Percentiles rank a stretch among this genome's conserved stretches.
These are phyloP conservation scores for Agrilus cyanescens DNA, from an alignment of 2,888 invertebrate genomes.

Conservation along the genomic window DNA sequence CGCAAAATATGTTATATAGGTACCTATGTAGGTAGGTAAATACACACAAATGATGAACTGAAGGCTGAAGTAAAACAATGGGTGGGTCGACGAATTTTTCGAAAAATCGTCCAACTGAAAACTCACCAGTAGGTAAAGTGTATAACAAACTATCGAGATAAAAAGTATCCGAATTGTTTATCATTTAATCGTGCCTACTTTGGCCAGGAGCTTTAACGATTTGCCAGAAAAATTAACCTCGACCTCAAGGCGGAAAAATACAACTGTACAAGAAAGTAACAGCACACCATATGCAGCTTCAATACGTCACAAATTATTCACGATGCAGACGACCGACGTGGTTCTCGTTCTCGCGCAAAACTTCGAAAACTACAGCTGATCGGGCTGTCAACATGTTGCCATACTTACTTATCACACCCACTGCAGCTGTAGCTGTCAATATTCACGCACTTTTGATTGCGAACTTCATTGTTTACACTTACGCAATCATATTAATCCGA, in stretches of 20 bases:
- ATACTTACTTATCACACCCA: constrained; percentile 4
- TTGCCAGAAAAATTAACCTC: constrained; percentile 1
- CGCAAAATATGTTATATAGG: no score
- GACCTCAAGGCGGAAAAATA: no score
- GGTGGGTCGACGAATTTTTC: no score
- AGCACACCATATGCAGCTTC: constrained; percentile 14
- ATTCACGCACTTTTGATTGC: constrained; percentile 10
- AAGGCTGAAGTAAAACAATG: no score
- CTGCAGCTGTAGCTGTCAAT: constrained; percentile 10
- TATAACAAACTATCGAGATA: constrained; percentile 31
- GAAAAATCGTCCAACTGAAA: constrained; percentile 11
- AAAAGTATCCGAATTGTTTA: constrained; percentile 30
- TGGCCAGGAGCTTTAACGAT: constrained; percentile 10
- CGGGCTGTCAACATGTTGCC: constrained; percentile 12
- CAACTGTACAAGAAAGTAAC: constrained; percentile 11
- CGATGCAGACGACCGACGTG: constrained; percentile 17
- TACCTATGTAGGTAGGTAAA: no score
- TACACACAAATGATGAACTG: no score
- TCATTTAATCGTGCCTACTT: constrained; percentile 24
- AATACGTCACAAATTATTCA: constrained; percentile 15
- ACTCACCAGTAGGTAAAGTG: constrained; percentile 32
- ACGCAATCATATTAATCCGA: no score
- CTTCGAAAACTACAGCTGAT: constrained; percentile 14
- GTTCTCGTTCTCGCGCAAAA: constrained; percentile 14
- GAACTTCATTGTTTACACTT: background rate